Base-by-base conservation (phyloP, 1,140 invertebrate species). In the Lasioglossum baleicum region DNA sequence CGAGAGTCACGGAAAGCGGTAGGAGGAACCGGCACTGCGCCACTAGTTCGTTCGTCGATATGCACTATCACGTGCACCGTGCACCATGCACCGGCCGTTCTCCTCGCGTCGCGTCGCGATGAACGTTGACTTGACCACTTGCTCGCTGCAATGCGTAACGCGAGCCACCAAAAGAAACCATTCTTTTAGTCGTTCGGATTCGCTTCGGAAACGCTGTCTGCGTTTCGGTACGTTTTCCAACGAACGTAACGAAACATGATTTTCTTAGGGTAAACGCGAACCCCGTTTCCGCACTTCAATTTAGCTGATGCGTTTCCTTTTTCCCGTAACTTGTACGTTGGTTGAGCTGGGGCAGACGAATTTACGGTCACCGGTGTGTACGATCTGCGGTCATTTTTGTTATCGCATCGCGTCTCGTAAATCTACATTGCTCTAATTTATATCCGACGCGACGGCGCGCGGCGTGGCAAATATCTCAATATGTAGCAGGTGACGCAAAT, bases 11-110 rank as follows among this genome's bases (percentile, higher is more conserved):
- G 80, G 63, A 75, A 65, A 75, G 81, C 70, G 69, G 75, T 72
- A 83, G 77, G 71, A 80, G 81, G 82, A 81, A 75, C 71, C 88
- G 67, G 87, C 88, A 88, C 71, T 89, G 88, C 88, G 87, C 83
- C 88, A 87, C 31, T 75, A 61, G 40, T 11, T 42, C 75, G 58
- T 58, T 42, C 69, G 44, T 83, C 73, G 56, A 81, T 81, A 64
- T 70, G 26, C 42, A 81, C 79, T 68, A 73, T 81, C 78, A 66
- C 82, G 60, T 77, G 82, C 69, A 65, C 66, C 56, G 51, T 35
- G 35, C 35, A 35, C 31, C 31, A 53, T 77, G 82, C 69, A 65
- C 66, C 56, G 51, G 51, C 63, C 31, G 73, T 79, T 69, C 78
- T 75, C 75, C 53, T 31, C 73, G 26, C 26, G 26, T 26, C 26